Percentiles rank a stretch among this genome's conserved stretches.
These are phyloP conservation scores for Zele albiditarsus DNA, from an alignment of 2,888 invertebrate genomes.

Conservation along the genomic window DNA sequence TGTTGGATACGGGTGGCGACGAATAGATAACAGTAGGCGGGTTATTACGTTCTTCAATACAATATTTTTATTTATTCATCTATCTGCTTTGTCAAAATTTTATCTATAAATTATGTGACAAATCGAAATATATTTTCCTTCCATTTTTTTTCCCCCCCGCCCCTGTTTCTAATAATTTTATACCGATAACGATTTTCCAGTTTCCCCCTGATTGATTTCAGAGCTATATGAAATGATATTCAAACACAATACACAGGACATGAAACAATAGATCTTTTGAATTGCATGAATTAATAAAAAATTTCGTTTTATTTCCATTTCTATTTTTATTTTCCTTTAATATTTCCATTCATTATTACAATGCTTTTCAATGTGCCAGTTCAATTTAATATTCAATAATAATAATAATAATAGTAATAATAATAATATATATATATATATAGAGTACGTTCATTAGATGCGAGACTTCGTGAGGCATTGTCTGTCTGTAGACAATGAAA, in stretches of 20 bases:
- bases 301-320: neutral
- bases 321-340: neutral
- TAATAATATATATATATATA: neutral
- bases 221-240: neutral
- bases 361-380: neutral
- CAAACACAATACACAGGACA: neutral
- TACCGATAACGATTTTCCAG: neutral
- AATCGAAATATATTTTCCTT: neutral
- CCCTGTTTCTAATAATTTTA: no score
- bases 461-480: constrained; percentile 8
- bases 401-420: neutral
- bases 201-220: neutral
- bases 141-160: neutral
- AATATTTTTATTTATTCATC: constrained; percentile 3
- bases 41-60: constrained; percentile 17
- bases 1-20: constrained; percentile 38
- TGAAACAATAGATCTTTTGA: neutral
- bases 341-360: neutral
- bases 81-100: neutral
- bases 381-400: constrained; percentile 15
- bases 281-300: neutral
- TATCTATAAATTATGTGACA: neutral
- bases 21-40: constrained; percentile 45
- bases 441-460: neutral
- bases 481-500: constrained; percentile 18